Evolutionary conservation across 2,888 invertebrate species (phyloP), one percentile per base, ranked within the genome.

Genomic region (Coenonympha glycerion): DNA sequence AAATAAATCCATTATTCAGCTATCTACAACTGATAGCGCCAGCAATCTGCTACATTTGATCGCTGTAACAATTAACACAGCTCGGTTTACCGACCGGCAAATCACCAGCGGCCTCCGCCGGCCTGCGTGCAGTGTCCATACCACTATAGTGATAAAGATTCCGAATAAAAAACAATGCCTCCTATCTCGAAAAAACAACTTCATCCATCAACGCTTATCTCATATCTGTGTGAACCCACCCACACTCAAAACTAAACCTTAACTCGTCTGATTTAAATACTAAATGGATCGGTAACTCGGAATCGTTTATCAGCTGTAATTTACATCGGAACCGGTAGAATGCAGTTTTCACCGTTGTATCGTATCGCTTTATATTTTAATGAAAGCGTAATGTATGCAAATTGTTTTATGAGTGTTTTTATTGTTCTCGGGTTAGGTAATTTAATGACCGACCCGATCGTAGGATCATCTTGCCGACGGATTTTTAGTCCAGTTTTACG

Each of bases 131-230:
- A n/a, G n/a, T n/a, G n/a, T n/a, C n/a, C n/a, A n/a, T n/a, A n/a
- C n/a, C n/a, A n/a, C 49, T 49, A 39, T 31, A 42, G 49, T 49
- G 44, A 53, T 53, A 56, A 55, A 45, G 41, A 49, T 52, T 42
- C 31, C 34, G 48, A 49, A 49, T 41, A 53, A 53, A 53, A 53
- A 50, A 56, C 56, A 52, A 56, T 52, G 30, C 42, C 46, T 53
- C 36, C 49, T 60, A 60, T 60, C 60, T 55, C 33, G 49, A 53
- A 59, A 26, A 56, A 61, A 61, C 58, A 58, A 58, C 55, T 56
- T 52, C 54, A 61, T 61, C 59, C 54, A 59, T 61, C 61, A 59
- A 41, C 47, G 46, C 51, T 59, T 59, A 59, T 61, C 61, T 34
- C 31, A 19, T 50, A 55, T 55, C 55, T 52, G 34, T n/a, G 33